These are phyloP conservation scores for Balearica regulorum DNA, from an alignment of 2,797 vertebrate species.

Conservation along the genomic window DNA sequence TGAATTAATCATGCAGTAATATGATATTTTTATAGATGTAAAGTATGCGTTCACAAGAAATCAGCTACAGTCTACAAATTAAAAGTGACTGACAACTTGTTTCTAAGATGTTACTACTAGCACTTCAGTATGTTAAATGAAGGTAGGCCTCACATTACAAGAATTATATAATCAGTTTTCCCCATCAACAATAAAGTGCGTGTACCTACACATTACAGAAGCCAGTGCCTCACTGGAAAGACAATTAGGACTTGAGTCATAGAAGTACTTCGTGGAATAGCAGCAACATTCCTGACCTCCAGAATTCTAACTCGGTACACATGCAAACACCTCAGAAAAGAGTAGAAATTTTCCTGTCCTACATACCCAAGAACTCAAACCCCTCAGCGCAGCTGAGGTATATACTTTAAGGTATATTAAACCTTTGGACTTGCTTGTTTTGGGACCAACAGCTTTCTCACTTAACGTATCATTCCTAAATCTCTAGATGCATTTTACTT, in stretches of 20 bases:
- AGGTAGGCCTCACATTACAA: conserved; percentile 45
- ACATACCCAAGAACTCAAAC: neutral
- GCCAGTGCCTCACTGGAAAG: neutral
- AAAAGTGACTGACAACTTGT: conserved; percentile 54
- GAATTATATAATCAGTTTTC: neutral
- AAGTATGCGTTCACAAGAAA: conserved; percentile 46
- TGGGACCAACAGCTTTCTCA: neutral
- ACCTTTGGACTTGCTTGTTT: neutral
- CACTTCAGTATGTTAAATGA: conserved; percentile 25
- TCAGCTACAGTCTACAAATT: conserved; percentile 55
- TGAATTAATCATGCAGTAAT: conserved; percentile 57
- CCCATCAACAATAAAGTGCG: neutral
- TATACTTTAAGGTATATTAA: neutral
- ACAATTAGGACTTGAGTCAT: neutral
- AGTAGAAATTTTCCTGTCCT: neutral
- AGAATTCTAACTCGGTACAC: neutral
- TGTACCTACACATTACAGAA: conserved; percentile 1
- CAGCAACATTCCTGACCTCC: neutral
- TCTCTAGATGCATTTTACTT: neutral
- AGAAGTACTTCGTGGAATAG: neutral
- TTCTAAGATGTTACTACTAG: conserved; percentile 26
- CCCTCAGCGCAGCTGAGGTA: neutral
- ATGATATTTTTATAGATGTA: conserved; percentile 34
- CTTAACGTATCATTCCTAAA: neutral
- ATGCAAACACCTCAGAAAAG: neutral